Percentiles rank a stretch among this genome's conserved stretches.
Conservation (phyloP, 2,888 invertebrate species). For the Anthrax anthrax region DNA sequence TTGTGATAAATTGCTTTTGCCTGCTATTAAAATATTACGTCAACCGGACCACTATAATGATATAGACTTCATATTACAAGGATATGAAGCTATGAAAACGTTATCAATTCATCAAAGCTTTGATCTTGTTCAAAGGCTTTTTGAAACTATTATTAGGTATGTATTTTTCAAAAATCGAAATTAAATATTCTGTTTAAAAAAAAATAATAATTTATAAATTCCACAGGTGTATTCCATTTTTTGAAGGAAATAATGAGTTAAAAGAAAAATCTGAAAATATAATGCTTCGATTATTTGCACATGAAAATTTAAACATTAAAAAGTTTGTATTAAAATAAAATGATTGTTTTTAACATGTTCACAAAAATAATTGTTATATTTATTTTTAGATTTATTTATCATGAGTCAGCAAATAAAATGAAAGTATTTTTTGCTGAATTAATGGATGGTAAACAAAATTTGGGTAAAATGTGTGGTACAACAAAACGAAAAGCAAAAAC, state of each 20-base stretch:
- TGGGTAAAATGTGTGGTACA: constrained; percentile 15
- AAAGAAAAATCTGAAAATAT: constrained; percentile 19
- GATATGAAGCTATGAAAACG: constrained; percentile 14
- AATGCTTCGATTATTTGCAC: constrained; percentile 19
- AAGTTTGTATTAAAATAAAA: constrained; percentile 1
- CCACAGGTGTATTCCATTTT: constrained; percentile 16
- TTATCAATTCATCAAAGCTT: constrained; percentile 22
- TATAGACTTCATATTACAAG: constrained; percentile 13
- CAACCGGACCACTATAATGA: constrained; percentile 8
- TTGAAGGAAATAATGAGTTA: constrained; percentile 13
- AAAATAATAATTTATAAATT: too few relatives aligned
- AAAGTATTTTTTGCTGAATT: constrained; percentile 23
- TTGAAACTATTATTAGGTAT: constrained; percentile 16
- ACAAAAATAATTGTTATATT: not conserved
- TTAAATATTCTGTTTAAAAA: too few relatives aligned
- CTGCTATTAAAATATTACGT: constrained; percentile 14
- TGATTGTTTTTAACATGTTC: not conserved
- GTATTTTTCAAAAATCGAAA: not conserved
- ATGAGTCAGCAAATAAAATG: constrained; percentile 17
- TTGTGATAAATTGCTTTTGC: constrained; percentile 12
- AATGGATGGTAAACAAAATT: constrained; percentile 21
- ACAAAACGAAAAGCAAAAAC: constrained; percentile 14
- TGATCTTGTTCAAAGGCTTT: constrained; percentile 18
- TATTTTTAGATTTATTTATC: constrained; percentile 13
- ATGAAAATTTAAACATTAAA: constrained; percentile 17